phyloP scores from a whole-genome alignment of 2,888 invertebrate genomes.

The Pheosia tremula region DNA sequence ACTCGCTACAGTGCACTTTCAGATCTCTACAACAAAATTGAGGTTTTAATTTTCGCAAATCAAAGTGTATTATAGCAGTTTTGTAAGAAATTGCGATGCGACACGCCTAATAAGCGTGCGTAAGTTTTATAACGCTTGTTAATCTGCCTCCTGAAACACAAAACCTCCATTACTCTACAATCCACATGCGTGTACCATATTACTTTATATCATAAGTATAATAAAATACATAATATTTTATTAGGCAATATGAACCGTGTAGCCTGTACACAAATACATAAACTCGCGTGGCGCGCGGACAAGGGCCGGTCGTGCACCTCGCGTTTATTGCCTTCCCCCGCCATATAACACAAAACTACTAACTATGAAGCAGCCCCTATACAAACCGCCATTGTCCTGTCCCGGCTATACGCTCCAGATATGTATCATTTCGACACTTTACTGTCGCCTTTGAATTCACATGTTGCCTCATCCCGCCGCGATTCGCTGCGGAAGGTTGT shows the following conservation, averaged over 20 bases:
- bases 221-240: conserved; percentile 35
- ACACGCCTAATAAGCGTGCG: no score
- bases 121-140: neutral
- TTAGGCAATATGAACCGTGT: conserved; percentile 31
- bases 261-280: conserved; percentile 27
- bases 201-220: conserved; percentile 25
- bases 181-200: conserved; percentile 5
- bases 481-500: conserved; percentile 46
- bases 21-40: no score
- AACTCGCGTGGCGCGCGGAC: conserved; percentile 25
- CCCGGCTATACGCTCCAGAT: conserved; percentile 39
- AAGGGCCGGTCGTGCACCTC: conserved; percentile 47
- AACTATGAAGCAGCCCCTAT: conserved; percentile 52
- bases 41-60: no score
- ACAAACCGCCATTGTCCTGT: conserved; percentile 52
- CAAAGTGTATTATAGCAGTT: no score
- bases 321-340: conserved; percentile 56
- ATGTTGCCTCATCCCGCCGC: conserved; percentile 50
- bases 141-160: neutral
- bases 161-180: neutral
- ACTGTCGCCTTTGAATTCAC: conserved; percentile 54
- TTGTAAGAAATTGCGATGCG: no score
- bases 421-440: conserved; percentile 66
- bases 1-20: no score
- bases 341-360: conserved; percentile 53